Conservation (phyloP, 2,113 vertebrate genomes). For the Antechinus flavipes region DNA sequence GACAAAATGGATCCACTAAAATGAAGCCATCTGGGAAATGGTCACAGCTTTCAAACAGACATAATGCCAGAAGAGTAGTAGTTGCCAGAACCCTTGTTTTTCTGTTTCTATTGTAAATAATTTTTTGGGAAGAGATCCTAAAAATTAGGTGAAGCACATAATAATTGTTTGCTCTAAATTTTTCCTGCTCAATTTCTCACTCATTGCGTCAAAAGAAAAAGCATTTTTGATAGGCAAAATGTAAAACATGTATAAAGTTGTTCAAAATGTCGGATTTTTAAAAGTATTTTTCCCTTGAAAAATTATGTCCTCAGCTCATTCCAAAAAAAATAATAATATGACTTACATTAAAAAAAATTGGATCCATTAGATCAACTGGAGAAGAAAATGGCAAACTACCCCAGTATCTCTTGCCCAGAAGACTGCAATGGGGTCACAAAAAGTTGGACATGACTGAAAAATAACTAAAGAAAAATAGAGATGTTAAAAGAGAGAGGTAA, state of each 20-base stretch:
- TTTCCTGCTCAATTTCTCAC: constrained; percentile 37
- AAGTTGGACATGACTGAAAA: too few relatives aligned
- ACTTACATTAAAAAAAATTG: constrained; percentile 10
- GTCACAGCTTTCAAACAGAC: not conserved
- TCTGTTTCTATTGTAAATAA: not conserved
- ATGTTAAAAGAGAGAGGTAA: not conserved
- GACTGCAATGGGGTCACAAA: too few relatives aligned
- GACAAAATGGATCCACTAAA: too few relatives aligned
- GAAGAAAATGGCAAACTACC: too few relatives aligned
- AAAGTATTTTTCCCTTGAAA: constrained; percentile 80
- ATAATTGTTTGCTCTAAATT: not conserved
- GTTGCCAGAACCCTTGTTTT: not conserved
- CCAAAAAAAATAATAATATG: constrained; percentile 78
- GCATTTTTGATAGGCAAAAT: constrained; percentile 69
- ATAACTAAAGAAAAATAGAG: too few relatives aligned
- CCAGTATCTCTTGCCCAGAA: too few relatives aligned
- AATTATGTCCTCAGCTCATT: constrained; percentile 70
- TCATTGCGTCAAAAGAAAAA: constrained; percentile 52
- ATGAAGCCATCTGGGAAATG: not conserved
- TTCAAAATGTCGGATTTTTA: constrained; percentile 75
- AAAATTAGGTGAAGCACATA: not conserved
- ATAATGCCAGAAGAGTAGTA: not conserved
- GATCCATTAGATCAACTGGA: not conserved
- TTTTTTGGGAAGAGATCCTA: not conserved
- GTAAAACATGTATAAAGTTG: constrained; percentile 69